Evolutionary conservation across 2,888 invertebrate genomes (phyloP), one percentile per base, ranked within the genome.

Genomic region (Spisula subtruncata): DNA sequence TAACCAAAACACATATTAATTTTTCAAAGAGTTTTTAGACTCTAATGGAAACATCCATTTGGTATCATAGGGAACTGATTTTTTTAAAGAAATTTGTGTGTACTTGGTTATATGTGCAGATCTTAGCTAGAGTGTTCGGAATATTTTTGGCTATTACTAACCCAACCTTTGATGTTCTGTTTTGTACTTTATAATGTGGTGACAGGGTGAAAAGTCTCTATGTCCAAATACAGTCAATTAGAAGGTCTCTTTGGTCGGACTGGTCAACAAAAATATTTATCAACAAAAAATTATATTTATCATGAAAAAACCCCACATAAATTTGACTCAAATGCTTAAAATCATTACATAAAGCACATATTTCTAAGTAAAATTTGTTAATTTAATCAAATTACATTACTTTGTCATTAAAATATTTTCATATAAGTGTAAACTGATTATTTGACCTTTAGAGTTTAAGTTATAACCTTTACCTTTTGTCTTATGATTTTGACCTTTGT

Each of bases 141-240:
- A n/a, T 35, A 6, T 75, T 75, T 75, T 35, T 1, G 29, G 75
- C 35, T 35, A 35, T 66, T 75, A 75, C 75, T 75, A 75, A 75
- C 75, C 32, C 25, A 25, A 35, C 32, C 25, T 75, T 75, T 75
- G 16, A 75, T 14, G 75, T 16, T 75, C 35, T 75, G 35, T 75
- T 66, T 41, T 66, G 60, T 66, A 66, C 25, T 66, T 35, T 18
- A 75, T 75, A 32, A 32, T 75, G 32, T 75, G 75, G 75, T 75
- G 75, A 75, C 12, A 35, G 75, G 75, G 18, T 60, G 35, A 41
- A 41, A 32, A 35, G 75, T 32, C 18, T 75, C 12, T 18, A 35
- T 75, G 32, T 75, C 32, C 35, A 18, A 41, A 32, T 75, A 32
- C 75, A 75, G 32, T 75, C 25, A 25, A 75, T 32, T 0, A 5